Conservation (phyloP, 2,113 vertebrate genomes). For the Mohoua ochrocephala region DNA sequence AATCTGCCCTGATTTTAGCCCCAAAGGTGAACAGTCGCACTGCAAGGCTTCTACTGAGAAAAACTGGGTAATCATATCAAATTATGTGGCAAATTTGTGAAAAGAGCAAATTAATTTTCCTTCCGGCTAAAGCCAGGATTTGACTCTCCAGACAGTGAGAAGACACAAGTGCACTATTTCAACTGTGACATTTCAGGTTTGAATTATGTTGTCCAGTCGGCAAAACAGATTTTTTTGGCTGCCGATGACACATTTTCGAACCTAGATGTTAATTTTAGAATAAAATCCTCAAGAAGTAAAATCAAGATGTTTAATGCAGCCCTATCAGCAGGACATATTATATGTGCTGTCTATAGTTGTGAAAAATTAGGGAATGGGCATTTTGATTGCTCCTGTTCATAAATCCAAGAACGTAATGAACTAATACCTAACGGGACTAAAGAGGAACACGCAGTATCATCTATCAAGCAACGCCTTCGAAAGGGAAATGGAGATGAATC, state of each 20-base stretch:
- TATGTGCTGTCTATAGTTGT: background rate
- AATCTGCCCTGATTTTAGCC: background rate
- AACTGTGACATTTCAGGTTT: background rate
- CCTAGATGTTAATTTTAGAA: background rate
- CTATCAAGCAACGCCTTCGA: background rate
- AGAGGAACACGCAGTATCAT: background rate
- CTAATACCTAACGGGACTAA: background rate
- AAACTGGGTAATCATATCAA: background rate
- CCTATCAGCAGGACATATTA: background rate
- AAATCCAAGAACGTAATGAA: background rate
- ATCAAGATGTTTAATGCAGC: background rate
- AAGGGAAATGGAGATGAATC: background rate
- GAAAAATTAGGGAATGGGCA: background rate
- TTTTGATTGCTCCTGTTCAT: background rate
- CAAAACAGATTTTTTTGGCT: constrained; percentile 1
- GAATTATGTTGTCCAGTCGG: background rate
- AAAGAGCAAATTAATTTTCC: background rate
- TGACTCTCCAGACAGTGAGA: background rate
- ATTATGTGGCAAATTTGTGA: background rate
- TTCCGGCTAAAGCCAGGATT: background rate
- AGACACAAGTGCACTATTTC: background rate
- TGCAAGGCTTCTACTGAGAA: background rate
- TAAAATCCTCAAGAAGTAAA: background rate
- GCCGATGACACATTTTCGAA: background rate
- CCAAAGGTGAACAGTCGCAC: background rate